phyloP scores from a whole-genome alignment of 2,888 invertebrate genomes.

The Tachina grossa region DNA sequence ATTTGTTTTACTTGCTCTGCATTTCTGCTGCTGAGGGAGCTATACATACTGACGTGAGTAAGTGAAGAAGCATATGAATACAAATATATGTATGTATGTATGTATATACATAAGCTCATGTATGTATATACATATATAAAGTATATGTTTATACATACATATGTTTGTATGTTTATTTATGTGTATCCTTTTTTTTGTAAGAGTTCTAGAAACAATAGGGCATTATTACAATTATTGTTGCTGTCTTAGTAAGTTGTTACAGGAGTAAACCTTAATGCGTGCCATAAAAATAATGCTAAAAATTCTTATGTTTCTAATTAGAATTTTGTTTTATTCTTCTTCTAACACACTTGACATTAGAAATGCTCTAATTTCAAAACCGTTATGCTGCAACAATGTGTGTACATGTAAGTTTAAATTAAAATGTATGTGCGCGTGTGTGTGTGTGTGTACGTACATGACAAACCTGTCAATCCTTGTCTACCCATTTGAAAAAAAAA shows the following conservation, averaged over 20 bases:
- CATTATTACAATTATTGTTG: slow-evolving; percentile 54
- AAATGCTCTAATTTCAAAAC: slow-evolving; percentile 68
- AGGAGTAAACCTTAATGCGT: slow-evolving; percentile 47
- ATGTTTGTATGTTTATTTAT: background rate
- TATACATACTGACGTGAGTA: background rate
- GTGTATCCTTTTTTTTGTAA: slow-evolving; percentile 10
- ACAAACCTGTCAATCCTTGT: slow-evolving; percentile 66
- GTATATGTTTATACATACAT: no score
- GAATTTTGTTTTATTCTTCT: slow-evolving; percentile 45
- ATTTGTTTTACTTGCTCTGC: background rate
- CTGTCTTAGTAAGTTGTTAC: slow-evolving; percentile 35
- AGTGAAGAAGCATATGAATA: background rate
- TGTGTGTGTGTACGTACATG: slow-evolving; percentile 9
- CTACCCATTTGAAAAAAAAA: slow-evolving; percentile 42
- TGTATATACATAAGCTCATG: background rate
- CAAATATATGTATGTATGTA: background rate
- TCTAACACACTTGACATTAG: slow-evolving; percentile 48
- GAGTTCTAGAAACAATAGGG: slow-evolving; percentile 52
- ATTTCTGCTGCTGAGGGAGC: background rate
- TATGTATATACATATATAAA: no score
- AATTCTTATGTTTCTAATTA: slow-evolving; percentile 66
- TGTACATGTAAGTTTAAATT: slow-evolving; percentile 27
- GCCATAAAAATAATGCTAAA: slow-evolving; percentile 60
- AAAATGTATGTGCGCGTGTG: background rate
- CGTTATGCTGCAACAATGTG: slow-evolving; percentile 43